These are phyloP conservation scores for Drosophila stalkeri DNA, from an alignment of 2,888 invertebrate genomes.

Conservation along the genomic window DNA sequence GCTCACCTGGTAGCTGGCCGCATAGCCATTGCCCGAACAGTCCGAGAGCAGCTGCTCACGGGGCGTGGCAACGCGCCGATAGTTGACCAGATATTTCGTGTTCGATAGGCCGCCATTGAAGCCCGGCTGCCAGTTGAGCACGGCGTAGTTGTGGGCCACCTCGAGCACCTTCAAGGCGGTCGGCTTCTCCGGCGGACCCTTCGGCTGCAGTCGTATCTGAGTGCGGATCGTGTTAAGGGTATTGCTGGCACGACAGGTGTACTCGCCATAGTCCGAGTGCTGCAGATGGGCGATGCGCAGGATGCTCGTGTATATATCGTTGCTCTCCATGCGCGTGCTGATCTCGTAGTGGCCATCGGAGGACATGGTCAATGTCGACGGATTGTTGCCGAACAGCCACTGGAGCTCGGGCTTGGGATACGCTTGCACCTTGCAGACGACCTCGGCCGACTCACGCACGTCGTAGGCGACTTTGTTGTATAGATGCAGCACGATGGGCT, in stretches of 20 bases:
- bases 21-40: constrained; percentile 83
- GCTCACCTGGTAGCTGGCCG: constrained; percentile 47
- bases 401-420: constrained; percentile 97
- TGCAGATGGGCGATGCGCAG: constrained; percentile 90
- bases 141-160: constrained; percentile 91
- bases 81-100: constrained; percentile 94
- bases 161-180: constrained; percentile 89
- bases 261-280: constrained; percentile 95
- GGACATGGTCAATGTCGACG: constrained; percentile 90
- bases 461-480: constrained; percentile 96
- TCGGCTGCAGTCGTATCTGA: constrained; percentile 92
- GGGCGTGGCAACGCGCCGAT: constrained; percentile 88
- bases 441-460: constrained; percentile 92
- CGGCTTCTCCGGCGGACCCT: constrained; percentile 94
- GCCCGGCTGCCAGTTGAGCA: constrained; percentile 94
- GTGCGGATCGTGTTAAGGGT: constrained; percentile 91
- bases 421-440: constrained; percentile 94
- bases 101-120: constrained; percentile 95
- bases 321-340: constrained; percentile 91
- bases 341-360: constrained; percentile 95
- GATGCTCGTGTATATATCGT: constrained; percentile 93
- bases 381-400: constrained; percentile 93
- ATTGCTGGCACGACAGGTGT: constrained; percentile 94
- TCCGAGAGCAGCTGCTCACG: constrained; percentile 88
- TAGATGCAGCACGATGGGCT: constrained; percentile 93